Conservation (phyloP, 2,888 invertebrate genomes). For the Podabrus alpinus region DNA sequence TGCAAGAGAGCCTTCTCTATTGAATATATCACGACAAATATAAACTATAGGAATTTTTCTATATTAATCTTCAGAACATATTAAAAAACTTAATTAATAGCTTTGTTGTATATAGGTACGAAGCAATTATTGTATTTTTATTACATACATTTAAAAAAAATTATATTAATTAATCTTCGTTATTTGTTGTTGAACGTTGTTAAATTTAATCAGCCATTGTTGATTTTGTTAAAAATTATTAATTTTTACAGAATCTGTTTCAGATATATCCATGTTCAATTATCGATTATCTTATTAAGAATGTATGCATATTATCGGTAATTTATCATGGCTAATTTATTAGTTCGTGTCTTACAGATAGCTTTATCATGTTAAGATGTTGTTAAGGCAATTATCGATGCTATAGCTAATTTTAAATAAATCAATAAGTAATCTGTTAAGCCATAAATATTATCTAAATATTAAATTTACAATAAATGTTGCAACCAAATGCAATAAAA, state of each 20-base stretch:
- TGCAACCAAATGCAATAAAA: not conserved
- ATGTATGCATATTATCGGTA: not conserved
- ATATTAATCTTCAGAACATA: not conserved
- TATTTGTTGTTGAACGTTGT: not conserved
- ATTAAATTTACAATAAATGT: not conserved
- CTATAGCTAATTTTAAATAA: not conserved
- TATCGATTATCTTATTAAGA: not conserved
- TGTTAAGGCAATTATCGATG: not conserved
- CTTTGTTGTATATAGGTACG: not conserved
- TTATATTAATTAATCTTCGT: not conserved
- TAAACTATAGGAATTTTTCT: constrained; percentile 9
- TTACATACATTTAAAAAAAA: not conserved
- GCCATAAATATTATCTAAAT: not conserved
- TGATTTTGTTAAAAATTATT: not conserved
- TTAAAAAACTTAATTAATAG: not conserved
- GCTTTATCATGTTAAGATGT: not conserved
- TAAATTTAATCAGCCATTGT: not conserved
- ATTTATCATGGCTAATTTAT: constrained; percentile 10
- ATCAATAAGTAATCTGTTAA: not conserved
- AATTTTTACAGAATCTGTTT: not conserved
- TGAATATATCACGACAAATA: constrained; percentile 16
- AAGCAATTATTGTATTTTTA: not conserved
- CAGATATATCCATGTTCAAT: not conserved
- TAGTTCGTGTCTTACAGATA: constrained; percentile 8
- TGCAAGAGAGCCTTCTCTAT: constrained; percentile 22